Evolutionary conservation across 2,113 vertebrate genomes (phyloP).

Genomic region (Spizaetus ornatus): DNA sequence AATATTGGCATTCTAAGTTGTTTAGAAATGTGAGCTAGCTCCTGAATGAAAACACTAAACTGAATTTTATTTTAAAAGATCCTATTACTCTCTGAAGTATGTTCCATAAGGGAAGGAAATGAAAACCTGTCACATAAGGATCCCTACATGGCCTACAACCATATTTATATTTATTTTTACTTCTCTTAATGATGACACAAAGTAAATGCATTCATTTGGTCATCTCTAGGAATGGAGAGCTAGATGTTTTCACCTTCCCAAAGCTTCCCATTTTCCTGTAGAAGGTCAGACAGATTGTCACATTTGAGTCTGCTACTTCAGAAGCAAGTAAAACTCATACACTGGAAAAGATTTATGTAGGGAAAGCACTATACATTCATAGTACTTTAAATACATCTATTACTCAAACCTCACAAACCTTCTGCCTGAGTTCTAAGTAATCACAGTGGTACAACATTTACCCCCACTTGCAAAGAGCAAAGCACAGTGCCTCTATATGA

Average conservation of each 20-base stretch:
- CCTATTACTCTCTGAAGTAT: background rate
- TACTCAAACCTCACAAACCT: constrained; percentile 1
- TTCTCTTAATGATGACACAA: background rate
- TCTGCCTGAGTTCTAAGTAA: background rate
- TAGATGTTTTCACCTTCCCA: background rate
- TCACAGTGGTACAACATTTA: background rate
- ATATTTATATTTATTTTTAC: background rate
- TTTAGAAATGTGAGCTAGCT: background rate
- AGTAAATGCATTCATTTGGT: background rate
- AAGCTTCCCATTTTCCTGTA: background rate
- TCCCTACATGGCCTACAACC: background rate
- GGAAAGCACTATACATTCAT: background rate
- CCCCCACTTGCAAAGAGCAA: background rate
- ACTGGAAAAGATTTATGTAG: background rate
- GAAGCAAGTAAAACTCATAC: background rate
- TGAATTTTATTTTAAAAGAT: background rate
- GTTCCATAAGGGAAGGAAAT: background rate
- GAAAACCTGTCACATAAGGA: background rate
- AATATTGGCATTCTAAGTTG: background rate
- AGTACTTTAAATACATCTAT: constrained; percentile 5
- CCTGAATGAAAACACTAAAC: background rate
- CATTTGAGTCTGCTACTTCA: background rate
- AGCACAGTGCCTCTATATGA: background rate
- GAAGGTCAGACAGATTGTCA: background rate
- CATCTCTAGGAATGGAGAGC: background rate